A percentile compares a stretch with the other conserved stretches of the same genome.
Conservation (phyloP, 2,113 vertebrate genomes). For the Corynorhinus townsendii region DNA sequence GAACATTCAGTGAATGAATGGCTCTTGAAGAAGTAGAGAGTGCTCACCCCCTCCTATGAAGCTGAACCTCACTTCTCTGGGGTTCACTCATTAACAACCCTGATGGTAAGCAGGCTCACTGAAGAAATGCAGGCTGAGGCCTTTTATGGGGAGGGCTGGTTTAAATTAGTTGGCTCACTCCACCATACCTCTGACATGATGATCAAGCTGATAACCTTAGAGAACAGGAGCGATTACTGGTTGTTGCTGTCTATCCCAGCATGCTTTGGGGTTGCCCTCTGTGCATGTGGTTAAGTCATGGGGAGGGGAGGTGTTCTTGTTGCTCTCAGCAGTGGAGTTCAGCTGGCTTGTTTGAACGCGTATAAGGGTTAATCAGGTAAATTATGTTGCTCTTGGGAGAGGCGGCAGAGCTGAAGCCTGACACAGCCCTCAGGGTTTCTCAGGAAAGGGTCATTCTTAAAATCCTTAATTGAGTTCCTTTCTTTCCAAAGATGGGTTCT, state of each 20-base stretch:
- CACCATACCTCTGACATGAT: not conserved
- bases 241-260: not conserved
- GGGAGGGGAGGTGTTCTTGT: not conserved
- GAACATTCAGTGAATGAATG: not conserved
- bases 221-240: not conserved
- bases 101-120: not conserved
- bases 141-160: conserved; percentile 10
- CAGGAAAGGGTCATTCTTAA: not conserved
- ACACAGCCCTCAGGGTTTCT: not conserved
- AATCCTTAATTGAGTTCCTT: not conserved
- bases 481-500: conserved; percentile 12
- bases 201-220: not conserved
- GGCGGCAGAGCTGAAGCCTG: not conserved
- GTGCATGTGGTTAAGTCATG: not conserved
- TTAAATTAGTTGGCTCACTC: conserved; percentile 2
- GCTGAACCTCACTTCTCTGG: not conserved
- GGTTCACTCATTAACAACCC: not conserved
- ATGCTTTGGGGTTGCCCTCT: not conserved
- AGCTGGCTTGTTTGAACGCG: conserved; percentile 23
- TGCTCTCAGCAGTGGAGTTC: not conserved
- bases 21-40: not conserved
- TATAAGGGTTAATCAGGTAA: conserved; percentile 36
- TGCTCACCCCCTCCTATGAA: not conserved
- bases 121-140: not conserved
- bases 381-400: conserved; percentile 25